These are phyloP conservation scores for Limonius californicus DNA, from an alignment of 1,140 invertebrate species.

Conservation along the genomic window DNA sequence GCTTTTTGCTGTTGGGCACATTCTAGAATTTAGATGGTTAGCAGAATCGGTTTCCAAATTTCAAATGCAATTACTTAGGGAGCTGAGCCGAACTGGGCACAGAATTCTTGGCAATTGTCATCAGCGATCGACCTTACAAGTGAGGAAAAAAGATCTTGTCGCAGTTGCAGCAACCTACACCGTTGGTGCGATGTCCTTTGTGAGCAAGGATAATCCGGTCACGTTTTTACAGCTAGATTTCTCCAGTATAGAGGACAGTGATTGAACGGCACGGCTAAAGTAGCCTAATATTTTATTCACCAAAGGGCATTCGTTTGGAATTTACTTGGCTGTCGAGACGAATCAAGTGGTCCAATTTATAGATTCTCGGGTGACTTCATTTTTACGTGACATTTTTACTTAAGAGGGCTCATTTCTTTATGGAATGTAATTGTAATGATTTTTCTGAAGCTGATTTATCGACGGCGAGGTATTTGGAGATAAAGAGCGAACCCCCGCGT, in stretches of 20 bases:
- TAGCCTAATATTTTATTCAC: slow-evolving; percentile 39
- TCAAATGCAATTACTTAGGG: background rate
- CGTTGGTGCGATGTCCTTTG: slow-evolving; percentile 27
- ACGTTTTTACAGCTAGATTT: slow-evolving; percentile 33
- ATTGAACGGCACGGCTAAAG: slow-evolving; percentile 36
- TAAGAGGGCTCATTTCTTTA: slow-evolving; percentile 6
- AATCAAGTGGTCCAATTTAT: slow-evolving; percentile 34
- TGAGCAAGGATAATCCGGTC: slow-evolving; percentile 32
- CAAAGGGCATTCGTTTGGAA: slow-evolving; percentile 34
- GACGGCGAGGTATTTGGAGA: background rate
- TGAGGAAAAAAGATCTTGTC: too few species aligned
- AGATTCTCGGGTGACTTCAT: slow-evolving; percentile 21
- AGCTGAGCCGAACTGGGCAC: too few species aligned
- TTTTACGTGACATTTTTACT: slow-evolving; percentile 6
- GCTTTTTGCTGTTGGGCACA: slow-evolving; percentile 3
- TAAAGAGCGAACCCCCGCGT: too few species aligned
- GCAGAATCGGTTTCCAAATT: background rate
- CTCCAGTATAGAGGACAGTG: slow-evolving; percentile 32
- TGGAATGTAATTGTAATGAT: slow-evolving; percentile 7
- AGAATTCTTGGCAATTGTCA: too few species aligned
- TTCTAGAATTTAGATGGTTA: too few species aligned
- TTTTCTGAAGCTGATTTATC: background rate
- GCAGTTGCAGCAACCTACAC: background rate
- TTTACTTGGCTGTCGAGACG: slow-evolving; percentile 33
- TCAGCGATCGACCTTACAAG: too few species aligned